Conservation (phyloP, 2,888 invertebrate genomes). For the Drosophila siamana region DNA sequence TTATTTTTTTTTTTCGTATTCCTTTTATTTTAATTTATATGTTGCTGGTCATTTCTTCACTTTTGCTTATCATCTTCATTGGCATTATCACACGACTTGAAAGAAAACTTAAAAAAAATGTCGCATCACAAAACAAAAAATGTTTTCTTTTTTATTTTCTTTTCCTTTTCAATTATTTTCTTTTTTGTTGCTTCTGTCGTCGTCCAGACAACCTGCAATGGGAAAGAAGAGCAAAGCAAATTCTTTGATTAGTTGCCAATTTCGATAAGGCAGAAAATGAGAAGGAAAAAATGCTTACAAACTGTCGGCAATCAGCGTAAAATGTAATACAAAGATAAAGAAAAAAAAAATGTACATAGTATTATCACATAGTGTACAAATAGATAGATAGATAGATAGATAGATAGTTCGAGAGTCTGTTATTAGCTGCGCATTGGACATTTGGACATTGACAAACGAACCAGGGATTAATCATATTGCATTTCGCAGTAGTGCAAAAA, state of each 20-base stretch:
- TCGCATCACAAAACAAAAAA: conserved; percentile 50
- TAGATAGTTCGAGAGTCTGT: not conserved
- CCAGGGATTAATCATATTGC: not conserved
- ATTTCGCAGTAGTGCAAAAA: not conserved
- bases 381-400: not conserved
- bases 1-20: too few relatives aligned
- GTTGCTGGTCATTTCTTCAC: conserved; percentile 11
- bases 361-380: not conserved
- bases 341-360: not conserved
- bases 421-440: too few relatives aligned
- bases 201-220: conserved; percentile 48
- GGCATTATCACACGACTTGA: conserved; percentile 36
- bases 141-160: conserved; percentile 4
- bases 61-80: conserved; percentile 21
- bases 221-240: conserved; percentile 25
- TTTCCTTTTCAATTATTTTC: too few relatives aligned
- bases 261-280: conserved; percentile 28
- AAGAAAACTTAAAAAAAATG: conserved; percentile 37
- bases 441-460: not conserved
- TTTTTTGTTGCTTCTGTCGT: conserved; percentile 4
- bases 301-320: conserved; percentile 12
- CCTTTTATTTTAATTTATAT: conserved; percentile 1
- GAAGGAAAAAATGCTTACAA: conserved; percentile 12
- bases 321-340: conserved; percentile 1
- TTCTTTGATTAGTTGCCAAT: conserved; percentile 45